Evolutionary conservation across 2,113 vertebrate species (phyloP).

Genomic region (Limnothrissa miodon): DNA sequence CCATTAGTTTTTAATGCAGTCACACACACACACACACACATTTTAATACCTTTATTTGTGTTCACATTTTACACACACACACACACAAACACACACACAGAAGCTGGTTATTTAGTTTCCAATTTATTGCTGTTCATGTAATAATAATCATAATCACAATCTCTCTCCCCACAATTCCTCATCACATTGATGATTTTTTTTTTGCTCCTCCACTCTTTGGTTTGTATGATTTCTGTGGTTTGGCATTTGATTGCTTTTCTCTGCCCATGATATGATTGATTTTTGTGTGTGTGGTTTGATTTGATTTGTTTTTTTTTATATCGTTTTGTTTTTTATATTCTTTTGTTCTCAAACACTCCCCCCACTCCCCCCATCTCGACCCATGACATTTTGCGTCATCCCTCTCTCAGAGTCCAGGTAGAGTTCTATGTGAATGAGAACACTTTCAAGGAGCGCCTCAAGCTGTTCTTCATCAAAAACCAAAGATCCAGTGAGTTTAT

Average conservation of each 20-base stretch:
- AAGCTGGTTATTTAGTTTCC: slow-evolving; percentile 48
- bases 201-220: slow-evolving; percentile 39
- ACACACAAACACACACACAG: slow-evolving; percentile 37
- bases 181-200: not conserved
- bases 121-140: slow-evolving; percentile 51
- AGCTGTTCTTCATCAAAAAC: slow-evolving; percentile 88
- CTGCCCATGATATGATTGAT: not conserved
- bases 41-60: too few species aligned
- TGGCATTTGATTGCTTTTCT: not conserved
- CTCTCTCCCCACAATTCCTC: not conserved
- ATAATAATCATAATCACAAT: slow-evolving; percentile 37
- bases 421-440: slow-evolving; percentile 85
- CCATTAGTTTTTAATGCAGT: slow-evolving; percentile 60
- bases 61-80: slow-evolving; percentile 29
- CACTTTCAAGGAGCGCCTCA: slow-evolving; percentile 83
- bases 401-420: slow-evolving; percentile 74
- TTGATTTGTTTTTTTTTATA: slow-evolving; percentile 15
- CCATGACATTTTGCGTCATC: not conserved
- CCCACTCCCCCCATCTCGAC: slow-evolving; percentile 17
- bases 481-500: slow-evolving; percentile 82
- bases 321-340: too few species aligned
- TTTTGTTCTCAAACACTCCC: slow-evolving; percentile 35
- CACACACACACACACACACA: slow-evolving; percentile 27
- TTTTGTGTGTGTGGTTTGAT: not conserved
- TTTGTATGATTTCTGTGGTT: not conserved